These are phyloP conservation scores for Tetrax tetrax DNA, from an alignment of 2,113 vertebrate species.

Conservation along the genomic window DNA sequence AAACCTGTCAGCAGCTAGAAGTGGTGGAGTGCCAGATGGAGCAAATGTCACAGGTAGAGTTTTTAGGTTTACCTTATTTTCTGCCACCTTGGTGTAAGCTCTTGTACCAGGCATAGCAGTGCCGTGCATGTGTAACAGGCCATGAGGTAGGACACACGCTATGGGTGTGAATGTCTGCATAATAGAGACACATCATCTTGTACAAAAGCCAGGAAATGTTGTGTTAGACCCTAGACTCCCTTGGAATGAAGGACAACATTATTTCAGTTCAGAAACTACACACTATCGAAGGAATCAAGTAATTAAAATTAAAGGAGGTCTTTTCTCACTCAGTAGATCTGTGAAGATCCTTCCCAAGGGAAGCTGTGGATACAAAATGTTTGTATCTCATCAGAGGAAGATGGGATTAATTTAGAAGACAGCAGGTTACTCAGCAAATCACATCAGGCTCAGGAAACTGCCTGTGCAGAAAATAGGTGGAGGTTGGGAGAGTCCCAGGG, in stretches of 20 bases:
- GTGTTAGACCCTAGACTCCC: background rate
- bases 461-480: background rate
- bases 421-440: background rate
- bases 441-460: background rate
- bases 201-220: background rate
- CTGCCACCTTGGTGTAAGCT: background rate
- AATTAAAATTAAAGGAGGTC: background rate
- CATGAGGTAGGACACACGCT: background rate
- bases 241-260: background rate
- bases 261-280: background rate
- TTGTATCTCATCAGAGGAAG: background rate
- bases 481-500: background rate
- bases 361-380: background rate
- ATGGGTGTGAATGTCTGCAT: background rate
- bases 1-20: background rate
- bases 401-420: background rate
- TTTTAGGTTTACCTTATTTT: background rate
- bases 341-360: background rate
- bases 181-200: background rate
- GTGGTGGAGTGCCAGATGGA: background rate
- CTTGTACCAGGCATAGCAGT: background rate
- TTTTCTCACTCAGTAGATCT: background rate
- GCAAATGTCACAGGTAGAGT: background rate
- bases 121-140: background rate
- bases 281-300: background rate